Conservation (phyloP, 2,113 vertebrate species). For the Morone chrysops region DNA sequence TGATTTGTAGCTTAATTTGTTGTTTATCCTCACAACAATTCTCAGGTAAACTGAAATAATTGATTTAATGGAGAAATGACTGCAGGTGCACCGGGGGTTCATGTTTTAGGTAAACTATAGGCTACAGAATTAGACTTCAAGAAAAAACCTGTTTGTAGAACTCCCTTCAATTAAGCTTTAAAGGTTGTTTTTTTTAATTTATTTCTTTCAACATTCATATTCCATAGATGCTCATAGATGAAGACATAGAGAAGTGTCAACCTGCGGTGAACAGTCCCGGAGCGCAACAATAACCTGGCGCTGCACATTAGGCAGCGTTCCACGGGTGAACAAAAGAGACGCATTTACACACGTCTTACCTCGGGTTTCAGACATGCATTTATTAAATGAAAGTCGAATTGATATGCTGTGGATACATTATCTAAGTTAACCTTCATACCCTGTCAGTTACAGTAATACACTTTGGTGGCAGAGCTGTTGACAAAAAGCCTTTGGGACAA, state of each 20-base stretch:
- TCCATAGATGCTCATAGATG: background rate
- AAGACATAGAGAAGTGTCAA: slow-evolving; percentile 8
- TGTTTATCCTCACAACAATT: background rate
- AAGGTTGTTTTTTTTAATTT: background rate
- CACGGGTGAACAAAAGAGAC: slow-evolving; percentile 22
- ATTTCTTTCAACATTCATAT: background rate
- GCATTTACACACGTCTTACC: background rate
- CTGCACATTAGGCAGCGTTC: slow-evolving; percentile 1
- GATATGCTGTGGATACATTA: slow-evolving; percentile 4
- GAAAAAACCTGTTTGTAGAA: background rate
- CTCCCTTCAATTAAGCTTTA: background rate
- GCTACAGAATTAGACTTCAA: background rate
- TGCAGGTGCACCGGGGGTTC: background rate
- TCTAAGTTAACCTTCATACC: background rate
- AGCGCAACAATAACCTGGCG: background rate
- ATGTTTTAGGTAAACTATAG: background rate
- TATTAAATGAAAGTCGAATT: background rate
- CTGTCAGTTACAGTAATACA: slow-evolving; percentile 9
- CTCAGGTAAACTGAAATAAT: background rate
- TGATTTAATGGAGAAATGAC: background rate
- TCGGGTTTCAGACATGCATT: background rate
- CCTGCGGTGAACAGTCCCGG: background rate
- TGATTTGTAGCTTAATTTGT: background rate
- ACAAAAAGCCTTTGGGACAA: background rate
- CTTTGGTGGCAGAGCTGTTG: background rate